Percentiles rank a stretch among this genome's conserved stretches.
Conservation (phyloP, 2,797 vertebrate species). For the Danionella dracula region DNA sequence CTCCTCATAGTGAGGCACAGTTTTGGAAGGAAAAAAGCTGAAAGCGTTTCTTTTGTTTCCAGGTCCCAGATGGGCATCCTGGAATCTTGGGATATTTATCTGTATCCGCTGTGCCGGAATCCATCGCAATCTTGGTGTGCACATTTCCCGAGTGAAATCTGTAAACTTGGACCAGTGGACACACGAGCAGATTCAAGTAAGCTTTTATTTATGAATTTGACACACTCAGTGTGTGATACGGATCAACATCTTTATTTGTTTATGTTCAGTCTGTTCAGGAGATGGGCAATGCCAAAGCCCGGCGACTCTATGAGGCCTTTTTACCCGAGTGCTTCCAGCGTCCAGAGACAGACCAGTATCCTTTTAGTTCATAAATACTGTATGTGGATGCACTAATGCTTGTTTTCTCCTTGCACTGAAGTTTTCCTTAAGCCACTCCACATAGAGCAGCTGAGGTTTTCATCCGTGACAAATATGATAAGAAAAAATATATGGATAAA, state of each 20-base stretch:
- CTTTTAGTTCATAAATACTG: slow-evolving; percentile 35
- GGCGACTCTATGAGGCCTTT: slow-evolving; percentile 90
- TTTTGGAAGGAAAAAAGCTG: too few relatives aligned
- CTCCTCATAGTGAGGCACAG: too few relatives aligned
- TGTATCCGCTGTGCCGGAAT: slow-evolving; percentile 97
- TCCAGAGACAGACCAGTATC: slow-evolving; percentile 91
- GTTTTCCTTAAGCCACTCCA: slow-evolving; percentile 63
- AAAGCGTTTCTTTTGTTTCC: neutral
- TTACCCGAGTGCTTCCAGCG: slow-evolving; percentile 92
- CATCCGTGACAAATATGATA: slow-evolving; percentile 96
- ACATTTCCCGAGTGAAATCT: slow-evolving; percentile 97
- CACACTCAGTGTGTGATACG: neutral
- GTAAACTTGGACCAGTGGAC: slow-evolving; percentile 99
- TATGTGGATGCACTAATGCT: neutral
- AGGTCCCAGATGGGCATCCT: slow-evolving; percentile 98
- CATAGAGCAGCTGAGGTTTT: slow-evolving; percentile 85
- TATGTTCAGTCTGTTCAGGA: slow-evolving; percentile 87
- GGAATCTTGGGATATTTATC: slow-evolving; percentile 96
- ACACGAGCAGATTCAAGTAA: slow-evolving; percentile 94
- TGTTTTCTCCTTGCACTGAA: neutral
- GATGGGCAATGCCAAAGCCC: slow-evolving; percentile 96
- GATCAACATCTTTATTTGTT: neutral
- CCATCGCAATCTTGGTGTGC: slow-evolving; percentile 95
- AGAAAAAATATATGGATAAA: slow-evolving; percentile 96
- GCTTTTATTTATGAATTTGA: neutral